phyloP scores from a whole-genome alignment of 2,113 vertebrate species.

The Alosa alosa region DNA sequence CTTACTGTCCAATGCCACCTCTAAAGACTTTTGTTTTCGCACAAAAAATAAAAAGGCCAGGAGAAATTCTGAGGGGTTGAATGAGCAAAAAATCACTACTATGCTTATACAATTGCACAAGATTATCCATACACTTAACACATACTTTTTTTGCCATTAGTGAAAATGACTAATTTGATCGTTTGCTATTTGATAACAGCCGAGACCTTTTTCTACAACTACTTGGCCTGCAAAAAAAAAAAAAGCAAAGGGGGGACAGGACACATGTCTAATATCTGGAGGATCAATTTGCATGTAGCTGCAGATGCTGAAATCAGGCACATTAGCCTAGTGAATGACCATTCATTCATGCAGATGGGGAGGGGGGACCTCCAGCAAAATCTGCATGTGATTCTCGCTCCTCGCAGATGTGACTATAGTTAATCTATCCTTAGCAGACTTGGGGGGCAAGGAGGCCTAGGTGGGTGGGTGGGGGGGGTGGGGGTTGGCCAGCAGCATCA shows the following conservation, averaged over 20 bases:
- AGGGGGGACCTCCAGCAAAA: conserved; percentile 35
- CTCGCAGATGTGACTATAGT: conserved; percentile 53
- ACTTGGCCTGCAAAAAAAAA: not conserved
- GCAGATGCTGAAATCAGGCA: conserved; percentile 36
- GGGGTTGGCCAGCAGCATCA: conserved; percentile 47
- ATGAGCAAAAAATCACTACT: not conserved
- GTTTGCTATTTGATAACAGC: not conserved
- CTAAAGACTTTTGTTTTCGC: conserved; percentile 6
- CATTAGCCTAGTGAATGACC: conserved; percentile 49
- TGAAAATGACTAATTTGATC: not conserved
- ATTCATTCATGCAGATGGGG: conserved; percentile 39
- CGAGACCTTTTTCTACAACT: not conserved
- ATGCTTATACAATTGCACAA: not conserved
- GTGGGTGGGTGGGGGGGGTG: conserved; percentile 24
- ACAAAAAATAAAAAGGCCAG: conserved; percentile 17
- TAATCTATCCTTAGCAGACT: conserved; percentile 58
- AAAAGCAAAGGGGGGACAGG: no score
- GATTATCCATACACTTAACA: not conserved
- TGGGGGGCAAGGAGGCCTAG: conserved; percentile 12
- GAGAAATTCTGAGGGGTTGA: conserved; percentile 8
- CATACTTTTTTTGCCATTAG: not conserved
- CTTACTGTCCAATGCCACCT: conserved; percentile 25
- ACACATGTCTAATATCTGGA: conserved; percentile 22
- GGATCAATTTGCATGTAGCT: conserved; percentile 40
- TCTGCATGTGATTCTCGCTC: conserved; percentile 52